A percentile compares a stretch with the other conserved stretches of the same genome.
phyloP scores from a whole-genome alignment of 2,888 invertebrate genomes.

The Chloromyia formosa region DNA sequence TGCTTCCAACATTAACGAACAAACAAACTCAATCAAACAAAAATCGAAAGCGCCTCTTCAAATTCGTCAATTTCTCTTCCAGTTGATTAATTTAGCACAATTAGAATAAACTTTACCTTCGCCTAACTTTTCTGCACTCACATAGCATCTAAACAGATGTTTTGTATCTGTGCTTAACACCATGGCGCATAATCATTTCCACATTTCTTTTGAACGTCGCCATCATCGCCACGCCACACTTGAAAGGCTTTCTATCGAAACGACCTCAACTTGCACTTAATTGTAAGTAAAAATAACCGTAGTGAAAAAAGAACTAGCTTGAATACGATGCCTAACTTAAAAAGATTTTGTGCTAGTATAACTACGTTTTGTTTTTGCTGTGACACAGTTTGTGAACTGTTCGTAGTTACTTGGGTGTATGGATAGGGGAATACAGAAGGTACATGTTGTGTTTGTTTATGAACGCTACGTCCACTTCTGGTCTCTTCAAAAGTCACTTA shows the following conservation, averaged over 20 bases:
- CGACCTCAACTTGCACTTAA: constrained; percentile 15
- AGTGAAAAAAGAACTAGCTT: too few species aligned
- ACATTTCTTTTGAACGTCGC: constrained; percentile 15
- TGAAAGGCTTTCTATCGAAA: constrained; percentile 25
- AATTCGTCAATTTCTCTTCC: too few species aligned
- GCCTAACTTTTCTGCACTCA: too few species aligned
- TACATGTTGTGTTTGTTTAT: not conserved
- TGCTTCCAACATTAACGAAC: too few species aligned
- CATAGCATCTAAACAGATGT: too few species aligned
- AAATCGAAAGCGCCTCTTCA: too few species aligned
- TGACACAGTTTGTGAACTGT: constrained; percentile 34
- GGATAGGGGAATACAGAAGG: not conserved
- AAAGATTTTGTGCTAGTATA: not conserved
- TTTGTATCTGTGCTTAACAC: constrained; percentile 15
- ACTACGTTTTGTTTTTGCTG: constrained; percentile 10
- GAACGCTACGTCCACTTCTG: too few species aligned
- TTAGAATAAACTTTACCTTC: too few species aligned
- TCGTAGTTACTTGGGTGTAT: not conserved
- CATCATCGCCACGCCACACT: too few species aligned
- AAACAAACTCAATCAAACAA: too few species aligned
- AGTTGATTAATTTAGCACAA: too few species aligned
- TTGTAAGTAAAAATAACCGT: not conserved
- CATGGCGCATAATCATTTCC: constrained; percentile 15
- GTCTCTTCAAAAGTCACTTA: too few species aligned
- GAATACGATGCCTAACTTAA: not conserved